These are phyloP conservation scores for Drosophila nigromelanica DNA, from an alignment of 1,140 invertebrate genomes.

Conservation along the genomic window DNA sequence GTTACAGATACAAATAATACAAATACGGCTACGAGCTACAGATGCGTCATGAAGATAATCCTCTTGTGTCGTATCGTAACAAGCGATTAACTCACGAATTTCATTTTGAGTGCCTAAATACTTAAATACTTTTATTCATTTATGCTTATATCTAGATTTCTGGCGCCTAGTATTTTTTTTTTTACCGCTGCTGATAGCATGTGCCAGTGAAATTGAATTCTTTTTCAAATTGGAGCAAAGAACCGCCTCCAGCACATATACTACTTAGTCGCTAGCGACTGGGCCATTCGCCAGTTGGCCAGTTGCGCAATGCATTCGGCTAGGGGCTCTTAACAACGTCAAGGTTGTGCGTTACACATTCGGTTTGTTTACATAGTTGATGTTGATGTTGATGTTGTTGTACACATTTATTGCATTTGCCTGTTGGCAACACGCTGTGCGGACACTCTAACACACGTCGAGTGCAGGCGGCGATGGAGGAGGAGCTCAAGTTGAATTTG, in stretches of 20 bases:
- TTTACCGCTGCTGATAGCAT: conserved; percentile 11
- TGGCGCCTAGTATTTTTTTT: conserved; percentile 39
- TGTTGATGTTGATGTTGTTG: background rate
- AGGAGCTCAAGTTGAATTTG: conserved; percentile 6
- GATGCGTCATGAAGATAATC: conserved; percentile 19
- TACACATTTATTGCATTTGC: conserved; percentile 45
- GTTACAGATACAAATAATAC: background rate
- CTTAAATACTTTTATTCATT: conserved; percentile 6
- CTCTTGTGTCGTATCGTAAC: conserved; percentile 6
- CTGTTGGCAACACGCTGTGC: conserved; percentile 37
- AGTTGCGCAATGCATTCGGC: conserved; percentile 29
- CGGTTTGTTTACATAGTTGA: conserved; percentile 37
- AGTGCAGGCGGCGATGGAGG: background rate
- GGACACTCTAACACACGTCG: conserved; percentile 6
- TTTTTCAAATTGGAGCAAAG: conserved; percentile 30
- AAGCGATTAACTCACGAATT: conserved; percentile 19
- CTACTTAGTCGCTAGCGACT: conserved; percentile 13
- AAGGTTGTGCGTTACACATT: conserved; percentile 58
- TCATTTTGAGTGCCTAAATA: conserved; percentile 11
- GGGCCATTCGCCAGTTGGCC: conserved; percentile 48
- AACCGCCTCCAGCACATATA: conserved; percentile 9
- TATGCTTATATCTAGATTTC: conserved; percentile 19
- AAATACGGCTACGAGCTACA: background rate
- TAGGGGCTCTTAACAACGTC: conserved; percentile 34
- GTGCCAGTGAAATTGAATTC: conserved; percentile 29